These are phyloP conservation scores for Gadopsis marmoratus DNA, from an alignment of 2,797 vertebrate genomes.

Conservation along the genomic window DNA sequence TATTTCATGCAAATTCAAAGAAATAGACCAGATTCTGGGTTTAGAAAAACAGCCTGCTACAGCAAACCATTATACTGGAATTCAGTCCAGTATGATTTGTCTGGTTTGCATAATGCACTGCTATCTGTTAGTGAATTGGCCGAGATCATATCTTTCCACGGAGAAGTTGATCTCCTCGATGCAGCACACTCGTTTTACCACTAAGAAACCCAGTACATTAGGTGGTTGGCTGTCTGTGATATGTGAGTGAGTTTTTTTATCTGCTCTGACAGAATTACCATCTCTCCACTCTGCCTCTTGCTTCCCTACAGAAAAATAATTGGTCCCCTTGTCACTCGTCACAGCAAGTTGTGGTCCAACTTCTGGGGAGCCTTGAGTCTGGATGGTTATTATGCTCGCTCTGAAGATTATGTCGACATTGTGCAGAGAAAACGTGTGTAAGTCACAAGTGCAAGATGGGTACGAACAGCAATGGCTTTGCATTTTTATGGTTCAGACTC, in stretches of 20 bases:
- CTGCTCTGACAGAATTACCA: conserved; percentile 61
- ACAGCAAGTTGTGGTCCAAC: conserved; percentile 98
- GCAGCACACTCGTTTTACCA: conserved; percentile 35
- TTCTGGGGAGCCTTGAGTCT: conserved; percentile 97
- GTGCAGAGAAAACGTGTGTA: conserved; percentile 96
- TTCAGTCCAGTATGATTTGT: conserved; percentile 21
- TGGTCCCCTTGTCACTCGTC: conserved; percentile 94
- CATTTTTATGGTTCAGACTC: conserved; percentile 27
- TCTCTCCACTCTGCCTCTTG: conserved; percentile 50
- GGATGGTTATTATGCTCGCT: conserved; percentile 97
- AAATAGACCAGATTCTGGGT: conserved; percentile 23
- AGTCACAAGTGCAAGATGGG: conserved; percentile 76
- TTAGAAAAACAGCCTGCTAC: not conserved
- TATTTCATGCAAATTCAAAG: conserved; percentile 38
- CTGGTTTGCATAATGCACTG: conserved; percentile 36
- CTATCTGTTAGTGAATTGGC: conserved; percentile 41
- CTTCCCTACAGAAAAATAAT: conserved; percentile 91
- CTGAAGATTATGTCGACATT: conserved; percentile 98
- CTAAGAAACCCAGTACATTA: conserved; percentile 44
- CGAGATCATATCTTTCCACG: conserved; percentile 36
- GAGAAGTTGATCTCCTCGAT: conserved; percentile 42
- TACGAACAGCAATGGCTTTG: conserved; percentile 20
- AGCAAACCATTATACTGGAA: not conserved
- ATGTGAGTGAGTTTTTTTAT: conserved; percentile 61
- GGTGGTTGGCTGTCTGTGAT: conserved; percentile 52